phyloP scores from a whole-genome alignment of 2,797 vertebrate species.

The Pantherophis vulpinus region DNA sequence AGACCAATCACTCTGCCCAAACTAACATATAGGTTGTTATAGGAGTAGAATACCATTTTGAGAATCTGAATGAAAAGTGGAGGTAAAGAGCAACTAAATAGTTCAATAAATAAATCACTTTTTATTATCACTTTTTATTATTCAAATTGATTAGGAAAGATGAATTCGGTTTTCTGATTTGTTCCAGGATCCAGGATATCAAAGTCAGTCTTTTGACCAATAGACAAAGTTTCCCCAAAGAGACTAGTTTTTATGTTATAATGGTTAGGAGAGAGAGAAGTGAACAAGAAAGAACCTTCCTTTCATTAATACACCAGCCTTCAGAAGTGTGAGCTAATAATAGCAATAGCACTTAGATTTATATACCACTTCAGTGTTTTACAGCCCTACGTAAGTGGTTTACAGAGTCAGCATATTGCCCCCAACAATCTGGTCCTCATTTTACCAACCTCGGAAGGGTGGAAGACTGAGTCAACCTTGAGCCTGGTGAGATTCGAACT shows the following conservation, averaged over 20 bases:
- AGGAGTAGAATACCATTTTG: background rate
- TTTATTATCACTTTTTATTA: background rate
- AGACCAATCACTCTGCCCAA: background rate
- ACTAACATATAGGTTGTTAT: background rate
- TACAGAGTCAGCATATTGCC: no score
- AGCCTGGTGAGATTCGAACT: no score
- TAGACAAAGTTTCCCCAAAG: background rate
- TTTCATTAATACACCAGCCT: background rate
- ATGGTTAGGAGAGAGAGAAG: background rate
- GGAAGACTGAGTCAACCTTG: no score
- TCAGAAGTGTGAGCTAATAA: background rate
- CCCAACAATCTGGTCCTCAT: no score
- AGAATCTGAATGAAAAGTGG: background rate
- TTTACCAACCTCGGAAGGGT: no score
- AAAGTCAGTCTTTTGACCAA: background rate
- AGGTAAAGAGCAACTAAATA: background rate
- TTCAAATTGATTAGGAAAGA: background rate
- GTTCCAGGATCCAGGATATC: background rate
- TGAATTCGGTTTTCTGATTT: background rate
- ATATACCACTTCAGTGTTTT: no score
- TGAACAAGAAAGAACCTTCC: background rate
- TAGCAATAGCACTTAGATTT: no score
- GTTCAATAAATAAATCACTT: background rate
- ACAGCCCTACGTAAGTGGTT: no score
- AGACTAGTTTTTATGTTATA: background rate